Evolutionary conservation across 2,888 invertebrate species (phyloP), one percentile per base, ranked within the genome.

Genomic region (Pedicia rivosa): DNA sequence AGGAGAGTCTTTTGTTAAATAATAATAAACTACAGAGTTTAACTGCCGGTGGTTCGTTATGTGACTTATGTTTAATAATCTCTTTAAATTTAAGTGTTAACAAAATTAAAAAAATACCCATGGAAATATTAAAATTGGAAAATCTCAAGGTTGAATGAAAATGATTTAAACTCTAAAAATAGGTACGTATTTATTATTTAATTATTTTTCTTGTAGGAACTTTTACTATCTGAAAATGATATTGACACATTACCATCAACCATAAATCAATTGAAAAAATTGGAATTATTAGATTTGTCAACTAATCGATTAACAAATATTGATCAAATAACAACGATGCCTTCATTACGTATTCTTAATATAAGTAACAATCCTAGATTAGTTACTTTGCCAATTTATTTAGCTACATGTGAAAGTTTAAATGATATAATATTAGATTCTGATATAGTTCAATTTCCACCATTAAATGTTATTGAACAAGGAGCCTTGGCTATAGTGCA

Each of bases 201-300:
- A 7, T n/a, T 15, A 15, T 4, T 35, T 9, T 34, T 16, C 41
- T 54, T 59, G 4, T 50, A 77, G 76, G 80, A 83, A 55, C 61
- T 87, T 41, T 72, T 82, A 62, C 48, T 82, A 44, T 76, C 76
- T 52, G 66, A 75, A 51, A 87, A 87, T 66, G 65, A 66, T 42
- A 56, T 87, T 40, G 72, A 70, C 52, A 61, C 62, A 48, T 61
- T 88, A 53, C 83, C 86, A 43, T 69, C 72, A 40, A 67, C 69
- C 44, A 68, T 87, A 50, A 69, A 74, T 47, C 59, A 64, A 42
- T 61, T 86, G 48, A 61, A 62, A 43, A 67, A 68, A 44, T 64
- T 87, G 43, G 66, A 68, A 55, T 61, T 76, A 45, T 61, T 86
- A 41, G 74, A 84, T 66, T 58, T 78, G 24, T 77, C 82, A 20